A percentile compares a stretch with the other conserved stretches of the same genome.
Evolutionary conservation across 2,797 vertebrate genomes (phyloP).

Genomic region (Takifugu ocellatus): DNA sequence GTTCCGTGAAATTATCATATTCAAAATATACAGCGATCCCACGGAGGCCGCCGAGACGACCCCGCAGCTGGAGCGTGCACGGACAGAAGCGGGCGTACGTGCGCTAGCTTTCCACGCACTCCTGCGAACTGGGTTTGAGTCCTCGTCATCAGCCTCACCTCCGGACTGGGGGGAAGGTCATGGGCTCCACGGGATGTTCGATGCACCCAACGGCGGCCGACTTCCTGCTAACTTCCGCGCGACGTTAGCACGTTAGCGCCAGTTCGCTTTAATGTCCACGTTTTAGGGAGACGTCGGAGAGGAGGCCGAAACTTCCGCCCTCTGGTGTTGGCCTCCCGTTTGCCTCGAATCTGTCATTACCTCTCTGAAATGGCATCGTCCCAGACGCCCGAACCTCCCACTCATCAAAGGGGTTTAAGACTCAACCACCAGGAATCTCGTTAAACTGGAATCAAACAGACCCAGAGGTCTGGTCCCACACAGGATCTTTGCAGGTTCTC

Average conservation of each 20-base stretch:
- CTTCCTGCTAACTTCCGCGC: constrained; percentile 36
- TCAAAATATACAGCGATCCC: constrained; percentile 64
- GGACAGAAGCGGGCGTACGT: constrained; percentile 27
- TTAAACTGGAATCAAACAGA: constrained; percentile 2
- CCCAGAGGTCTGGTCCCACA: constrained; percentile 11
- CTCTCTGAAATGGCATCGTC: too few species aligned
- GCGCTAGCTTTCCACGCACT: too few species aligned
- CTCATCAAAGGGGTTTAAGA: constrained; percentile 9
- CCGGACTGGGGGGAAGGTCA: constrained; percentile 39
- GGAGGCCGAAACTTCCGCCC: too few species aligned
- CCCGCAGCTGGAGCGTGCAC: constrained; percentile 45
- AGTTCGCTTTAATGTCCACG: too few species aligned
- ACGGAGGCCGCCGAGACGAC: constrained; percentile 19
- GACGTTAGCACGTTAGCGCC: neutral
- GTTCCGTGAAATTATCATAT: constrained; percentile 63
- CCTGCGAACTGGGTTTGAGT: too few species aligned
- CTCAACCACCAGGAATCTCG: constrained; percentile 14
- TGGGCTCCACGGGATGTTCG: constrained; percentile 40
- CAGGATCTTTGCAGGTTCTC: constrained; percentile 23
- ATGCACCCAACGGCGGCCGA: constrained; percentile 35
- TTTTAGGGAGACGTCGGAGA: too few species aligned
- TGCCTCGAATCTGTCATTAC: too few species aligned
- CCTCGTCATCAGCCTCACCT: constrained; percentile 60
- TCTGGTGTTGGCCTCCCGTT: too few species aligned
- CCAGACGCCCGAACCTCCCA: neutral